Conservation (phyloP, 1,140 invertebrate species). For the Papilio polytes region DNA sequence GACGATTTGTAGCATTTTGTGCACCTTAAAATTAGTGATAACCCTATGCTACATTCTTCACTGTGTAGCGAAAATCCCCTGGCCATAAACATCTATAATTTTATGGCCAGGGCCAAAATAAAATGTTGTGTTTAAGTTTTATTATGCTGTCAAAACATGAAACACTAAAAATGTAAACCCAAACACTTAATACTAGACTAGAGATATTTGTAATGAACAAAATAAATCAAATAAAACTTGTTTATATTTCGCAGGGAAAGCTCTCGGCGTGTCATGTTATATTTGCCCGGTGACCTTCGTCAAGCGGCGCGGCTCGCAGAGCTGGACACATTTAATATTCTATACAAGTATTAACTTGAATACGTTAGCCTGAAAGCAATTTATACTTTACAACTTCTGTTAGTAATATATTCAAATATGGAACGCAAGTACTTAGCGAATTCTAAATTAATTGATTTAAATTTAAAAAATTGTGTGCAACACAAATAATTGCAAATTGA, state of each 20-base stretch:
- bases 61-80: no score
- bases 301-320: neutral
- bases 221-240: conserved; percentile 12
- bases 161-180: no score
- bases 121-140: no score
- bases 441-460: neutral
- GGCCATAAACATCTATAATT: no score
- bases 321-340: conserved; percentile 29
- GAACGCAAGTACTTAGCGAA: neutral
- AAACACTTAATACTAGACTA: neutral
- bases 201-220: neutral
- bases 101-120: no score
- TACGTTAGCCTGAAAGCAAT: conserved; percentile 6
- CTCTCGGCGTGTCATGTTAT: conserved; percentile 15
- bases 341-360: conserved; percentile 15
- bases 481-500: no score
- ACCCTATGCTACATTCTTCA: no score
- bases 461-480: no score
- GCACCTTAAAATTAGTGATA: no score
- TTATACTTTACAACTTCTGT: neutral
- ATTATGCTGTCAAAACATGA: no score
- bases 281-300: conserved; percentile 10
- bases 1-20: no score
- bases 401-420: neutral
- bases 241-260: conserved; percentile 17